phyloP scores from a whole-genome alignment of 1,140 invertebrate species.

The Nebria ingens region DNA sequence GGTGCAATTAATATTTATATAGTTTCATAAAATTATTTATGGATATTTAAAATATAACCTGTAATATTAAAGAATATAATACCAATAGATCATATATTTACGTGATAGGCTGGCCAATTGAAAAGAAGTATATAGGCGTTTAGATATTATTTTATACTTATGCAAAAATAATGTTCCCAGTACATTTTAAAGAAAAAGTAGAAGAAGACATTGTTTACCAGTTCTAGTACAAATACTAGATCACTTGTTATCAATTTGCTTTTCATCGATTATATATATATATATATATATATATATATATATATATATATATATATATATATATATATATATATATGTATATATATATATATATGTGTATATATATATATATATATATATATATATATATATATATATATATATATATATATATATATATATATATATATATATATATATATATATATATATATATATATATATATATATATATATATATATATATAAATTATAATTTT shows the following conservation, averaged over 20 bases:
- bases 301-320: constrained; percentile 1
- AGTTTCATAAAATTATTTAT: too few relatives aligned
- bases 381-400: not conserved
- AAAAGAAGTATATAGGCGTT: too few relatives aligned
- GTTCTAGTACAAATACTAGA: not conserved
- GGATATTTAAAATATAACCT: too few relatives aligned
- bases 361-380: not conserved
- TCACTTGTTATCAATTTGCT: not conserved
- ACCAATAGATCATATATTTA: too few relatives aligned
- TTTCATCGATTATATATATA: too few relatives aligned
- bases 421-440: not conserved
- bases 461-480: not conserved
- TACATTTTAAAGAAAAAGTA: too few relatives aligned
- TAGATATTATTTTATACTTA: too few relatives aligned
- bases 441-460: constrained; percentile 1
- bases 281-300: not conserved
- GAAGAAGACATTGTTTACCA: not conserved
- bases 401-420: constrained; percentile 1
- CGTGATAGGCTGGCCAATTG: too few relatives aligned
- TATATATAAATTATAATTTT: not conserved
- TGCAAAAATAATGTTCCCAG: too few relatives aligned
- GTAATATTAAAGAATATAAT: too few relatives aligned
- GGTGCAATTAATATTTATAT: too few relatives aligned
- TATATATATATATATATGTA: not conserved
- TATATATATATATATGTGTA: not conserved